Evolutionary conservation across 2,888 invertebrate genomes (phyloP).

Genomic region (Spialia ferax): DNA sequence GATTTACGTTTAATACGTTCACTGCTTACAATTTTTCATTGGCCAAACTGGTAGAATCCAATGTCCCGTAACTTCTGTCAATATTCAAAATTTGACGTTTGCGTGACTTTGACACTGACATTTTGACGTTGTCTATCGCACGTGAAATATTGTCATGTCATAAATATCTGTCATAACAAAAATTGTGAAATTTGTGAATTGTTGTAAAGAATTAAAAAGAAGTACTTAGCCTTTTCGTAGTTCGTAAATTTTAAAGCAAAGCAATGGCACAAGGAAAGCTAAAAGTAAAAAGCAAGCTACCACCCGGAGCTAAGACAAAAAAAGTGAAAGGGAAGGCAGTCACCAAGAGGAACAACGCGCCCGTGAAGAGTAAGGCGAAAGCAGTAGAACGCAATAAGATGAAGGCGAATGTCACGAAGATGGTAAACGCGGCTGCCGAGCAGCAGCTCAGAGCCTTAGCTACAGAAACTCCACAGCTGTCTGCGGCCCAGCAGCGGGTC

Average conservation of each 20-base stretch:
- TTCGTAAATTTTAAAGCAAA: constrained; percentile 28
- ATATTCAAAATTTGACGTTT: no score
- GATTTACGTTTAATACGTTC: no score
- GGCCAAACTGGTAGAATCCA: no score
- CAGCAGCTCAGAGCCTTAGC: constrained; percentile 88
- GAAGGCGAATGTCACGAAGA: constrained; percentile 89
- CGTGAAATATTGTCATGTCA: no score
- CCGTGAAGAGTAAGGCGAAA: constrained; percentile 88
- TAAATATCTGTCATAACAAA: no score
- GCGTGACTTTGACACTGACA: no score
- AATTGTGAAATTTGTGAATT: no score
- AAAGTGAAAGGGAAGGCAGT: constrained; percentile 84
- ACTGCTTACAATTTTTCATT: no score
- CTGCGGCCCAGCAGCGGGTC: constrained; percentile 77
- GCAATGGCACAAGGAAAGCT: constrained; percentile 90
- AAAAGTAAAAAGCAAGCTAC: constrained; percentile 89
- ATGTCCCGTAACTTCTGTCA: no score
- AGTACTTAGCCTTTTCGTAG: no score
- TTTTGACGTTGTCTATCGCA: no score
- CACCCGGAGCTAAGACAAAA: constrained; percentile 83
- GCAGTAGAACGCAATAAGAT: constrained; percentile 87
- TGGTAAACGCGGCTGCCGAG: constrained; percentile 90
- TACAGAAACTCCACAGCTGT: constrained; percentile 78
- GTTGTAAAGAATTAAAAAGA: no score
- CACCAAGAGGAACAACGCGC: constrained; percentile 88